phyloP scores from a whole-genome alignment of 2,113 vertebrate species.

The Aythya baeri region DNA sequence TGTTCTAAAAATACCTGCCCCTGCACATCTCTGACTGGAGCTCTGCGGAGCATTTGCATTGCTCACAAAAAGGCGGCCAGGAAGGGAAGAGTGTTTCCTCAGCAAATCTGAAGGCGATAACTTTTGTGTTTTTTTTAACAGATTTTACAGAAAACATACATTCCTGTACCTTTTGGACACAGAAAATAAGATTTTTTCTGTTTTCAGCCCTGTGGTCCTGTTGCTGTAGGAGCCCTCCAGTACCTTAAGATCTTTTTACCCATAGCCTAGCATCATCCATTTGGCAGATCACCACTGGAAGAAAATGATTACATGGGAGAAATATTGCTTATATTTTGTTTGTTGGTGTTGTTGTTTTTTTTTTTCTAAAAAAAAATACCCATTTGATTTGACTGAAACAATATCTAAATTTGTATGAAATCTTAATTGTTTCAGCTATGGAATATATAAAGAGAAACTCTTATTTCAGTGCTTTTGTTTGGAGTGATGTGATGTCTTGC shows the following conservation, averaged over 20 bases:
- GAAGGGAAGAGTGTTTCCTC: neutral
- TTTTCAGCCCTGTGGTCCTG: neutral
- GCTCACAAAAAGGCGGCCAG: neutral
- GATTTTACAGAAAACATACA: neutral
- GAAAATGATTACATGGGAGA: neutral
- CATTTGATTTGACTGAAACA: conserved; percentile 8
- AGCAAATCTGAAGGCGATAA: neutral
- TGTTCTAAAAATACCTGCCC: conserved; percentile 11
- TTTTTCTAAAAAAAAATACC: neutral
- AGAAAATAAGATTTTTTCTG: neutral
- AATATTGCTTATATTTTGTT: neutral
- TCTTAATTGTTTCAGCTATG: neutral
- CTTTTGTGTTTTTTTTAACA: neutral
- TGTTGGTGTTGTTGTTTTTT: neutral
- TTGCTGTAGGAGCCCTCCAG: neutral
- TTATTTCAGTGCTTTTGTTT: neutral
- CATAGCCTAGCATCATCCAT: neutral
- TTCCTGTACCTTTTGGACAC: neutral
- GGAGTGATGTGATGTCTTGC: neutral
- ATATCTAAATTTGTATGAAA: neutral
- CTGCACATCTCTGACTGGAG: conserved; percentile 40
- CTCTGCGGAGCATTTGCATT: conserved; percentile 42
- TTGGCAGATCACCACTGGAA: neutral
- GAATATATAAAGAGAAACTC: neutral
- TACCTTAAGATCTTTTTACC: neutral